Conservation (phyloP, 1,140 invertebrate species). For the Agraylea sexmaculata region DNA sequence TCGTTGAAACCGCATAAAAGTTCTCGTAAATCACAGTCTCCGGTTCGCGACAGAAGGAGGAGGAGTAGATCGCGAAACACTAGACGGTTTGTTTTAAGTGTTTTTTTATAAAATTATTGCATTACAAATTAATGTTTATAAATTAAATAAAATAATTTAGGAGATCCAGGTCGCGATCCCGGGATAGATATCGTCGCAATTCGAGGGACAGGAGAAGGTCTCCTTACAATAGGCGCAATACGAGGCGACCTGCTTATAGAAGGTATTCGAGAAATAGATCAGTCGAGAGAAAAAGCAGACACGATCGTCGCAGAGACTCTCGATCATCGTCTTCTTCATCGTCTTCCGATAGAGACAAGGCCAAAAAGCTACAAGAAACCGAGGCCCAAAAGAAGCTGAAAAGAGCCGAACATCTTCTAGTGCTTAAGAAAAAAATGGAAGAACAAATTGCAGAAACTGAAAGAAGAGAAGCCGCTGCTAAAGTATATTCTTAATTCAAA, state of each 20-base stretch:
- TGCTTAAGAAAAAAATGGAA: slow-evolving; percentile 44
- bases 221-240: slow-evolving; percentile 1
- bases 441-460: slow-evolving; percentile 35
- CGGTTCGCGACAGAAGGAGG: slow-evolving; percentile 10
- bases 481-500: slow-evolving; percentile 26
- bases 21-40: not conserved
- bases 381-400: slow-evolving; percentile 33
- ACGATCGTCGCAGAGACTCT: slow-evolving; percentile 8
- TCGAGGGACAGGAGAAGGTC: slow-evolving; percentile 4
- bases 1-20: not conserved
- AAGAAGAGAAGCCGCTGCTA: slow-evolving; percentile 31
- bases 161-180: slow-evolving; percentile 13
- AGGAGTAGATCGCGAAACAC: slow-evolving; percentile 11
- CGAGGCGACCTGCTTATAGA: slow-evolving; percentile 1
- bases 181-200: not conserved
- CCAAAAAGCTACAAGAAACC: slow-evolving; percentile 21
- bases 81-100: slow-evolving; percentile 3
- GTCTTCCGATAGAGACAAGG: slow-evolving; percentile 13
- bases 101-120: slow-evolving; percentile 5
- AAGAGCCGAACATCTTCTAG: slow-evolving; percentile 33
- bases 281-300: no score
- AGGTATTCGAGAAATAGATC: not conserved
- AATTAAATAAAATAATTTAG: no score
- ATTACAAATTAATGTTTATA: no score
- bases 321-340: slow-evolving; percentile 13